Evolutionary conservation across 2,797 vertebrate genomes (phyloP).

Genomic region (Australoheros facetus): DNA sequence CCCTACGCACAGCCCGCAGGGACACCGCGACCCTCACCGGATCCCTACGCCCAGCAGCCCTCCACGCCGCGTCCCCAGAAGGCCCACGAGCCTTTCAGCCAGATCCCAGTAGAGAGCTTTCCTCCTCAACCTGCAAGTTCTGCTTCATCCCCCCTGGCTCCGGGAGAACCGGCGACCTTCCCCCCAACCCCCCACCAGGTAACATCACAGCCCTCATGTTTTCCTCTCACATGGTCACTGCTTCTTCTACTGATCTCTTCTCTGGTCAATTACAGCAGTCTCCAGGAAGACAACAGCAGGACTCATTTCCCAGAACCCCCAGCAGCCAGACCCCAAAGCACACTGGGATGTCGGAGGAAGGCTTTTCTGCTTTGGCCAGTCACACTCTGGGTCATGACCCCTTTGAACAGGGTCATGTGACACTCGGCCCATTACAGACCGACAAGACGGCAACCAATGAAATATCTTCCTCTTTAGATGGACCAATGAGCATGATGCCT

Average conservation of each 20-base stretch:
- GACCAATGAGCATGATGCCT: conserved; percentile 76
- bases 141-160: conserved; percentile 30
- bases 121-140: conserved; percentile 23
- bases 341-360: conserved; percentile 76
- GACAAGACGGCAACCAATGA: conserved; percentile 66
- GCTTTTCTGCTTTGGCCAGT: conserved; percentile 41
- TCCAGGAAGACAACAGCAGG: conserved; percentile 77
- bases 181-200: conserved; percentile 54
- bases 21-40: conserved; percentile 48
- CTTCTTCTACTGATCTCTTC: not conserved
- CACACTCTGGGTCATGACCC: conserved; percentile 79
- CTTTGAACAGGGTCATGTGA: conserved; percentile 85
- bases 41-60: conserved; percentile 69
- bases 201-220: not conserved
- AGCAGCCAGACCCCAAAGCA: conserved; percentile 85
- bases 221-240: not conserved
- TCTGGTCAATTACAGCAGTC: conserved; percentile 59
- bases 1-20: conserved; percentile 54
- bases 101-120: conserved; percentile 38
- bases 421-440: conserved; percentile 69
- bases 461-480: conserved; percentile 64
- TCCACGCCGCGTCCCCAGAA: conserved; percentile 70
- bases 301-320: conserved; percentile 79
- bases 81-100: conserved; percentile 28
- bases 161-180: conserved; percentile 39